These are phyloP conservation scores for Trachemys scripta DNA, from an alignment of 2,113 vertebrate species.

Conservation along the genomic window DNA sequence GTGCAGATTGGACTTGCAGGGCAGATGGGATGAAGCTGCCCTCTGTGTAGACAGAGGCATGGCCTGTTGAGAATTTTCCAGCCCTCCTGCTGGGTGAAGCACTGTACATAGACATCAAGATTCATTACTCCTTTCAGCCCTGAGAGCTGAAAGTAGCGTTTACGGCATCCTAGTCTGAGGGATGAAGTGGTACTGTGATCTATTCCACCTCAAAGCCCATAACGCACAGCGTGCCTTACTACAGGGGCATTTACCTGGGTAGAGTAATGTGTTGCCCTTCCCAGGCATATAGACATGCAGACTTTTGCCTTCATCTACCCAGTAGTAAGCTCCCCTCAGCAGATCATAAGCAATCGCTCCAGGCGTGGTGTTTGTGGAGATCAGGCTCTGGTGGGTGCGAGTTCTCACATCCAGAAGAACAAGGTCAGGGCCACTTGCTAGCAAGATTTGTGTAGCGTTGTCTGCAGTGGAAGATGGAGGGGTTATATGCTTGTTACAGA, in stretches of 20 bases:
- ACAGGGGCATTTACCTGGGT: constrained; percentile 77
- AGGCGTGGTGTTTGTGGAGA: constrained; percentile 62
- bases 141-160: neutral
- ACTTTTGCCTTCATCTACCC: constrained; percentile 84
- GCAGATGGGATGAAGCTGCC: neutral
- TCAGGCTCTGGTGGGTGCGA: constrained; percentile 70
- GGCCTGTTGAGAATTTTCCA: neutral
- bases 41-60: neutral
- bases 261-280: constrained; percentile 69
- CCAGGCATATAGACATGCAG: constrained; percentile 75
- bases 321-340: constrained; percentile 80
- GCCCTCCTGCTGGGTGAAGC: neutral
- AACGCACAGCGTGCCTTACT: rapidly evolving
- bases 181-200: too few species aligned
- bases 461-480: constrained; percentile 69
- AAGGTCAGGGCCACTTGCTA: constrained; percentile 74
- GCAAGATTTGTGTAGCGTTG: constrained; percentile 80
- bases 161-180: neutral
- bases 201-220: neutral
- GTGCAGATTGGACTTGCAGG: neutral
- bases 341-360: constrained; percentile 83
- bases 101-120: too few species aligned
- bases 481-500: too few species aligned
- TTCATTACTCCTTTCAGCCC: neutral
- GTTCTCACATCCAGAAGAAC: constrained; percentile 82